Evolutionary conservation across 2,888 invertebrate genomes (phyloP).

Genomic region (Dryobota labecula): DNA sequence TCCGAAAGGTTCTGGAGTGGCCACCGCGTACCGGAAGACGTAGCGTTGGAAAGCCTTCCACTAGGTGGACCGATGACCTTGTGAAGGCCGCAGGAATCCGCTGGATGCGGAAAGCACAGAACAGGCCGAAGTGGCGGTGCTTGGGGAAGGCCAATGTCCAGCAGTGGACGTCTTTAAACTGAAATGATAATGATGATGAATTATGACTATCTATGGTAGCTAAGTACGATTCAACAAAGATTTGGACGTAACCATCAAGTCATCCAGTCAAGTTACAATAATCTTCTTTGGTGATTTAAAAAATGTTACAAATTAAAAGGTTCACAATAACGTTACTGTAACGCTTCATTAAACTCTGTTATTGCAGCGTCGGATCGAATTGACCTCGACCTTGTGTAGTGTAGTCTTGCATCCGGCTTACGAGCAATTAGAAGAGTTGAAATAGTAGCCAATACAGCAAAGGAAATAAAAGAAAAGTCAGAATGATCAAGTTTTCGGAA

Average conservation of each 20-base stretch:
- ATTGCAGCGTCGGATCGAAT: neutral
- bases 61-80: too few relatives aligned
- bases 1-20: too few relatives aligned
- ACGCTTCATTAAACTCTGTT: constrained; percentile 10
- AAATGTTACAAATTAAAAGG: neutral
- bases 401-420: constrained; percentile 8
- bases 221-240: neutral
- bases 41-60: too few relatives aligned
- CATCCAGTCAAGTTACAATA: neutral
- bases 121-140: too few relatives aligned
- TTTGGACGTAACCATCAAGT: neutral
- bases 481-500: neutral
- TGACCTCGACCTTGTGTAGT: neutral
- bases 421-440: constrained; percentile 12
- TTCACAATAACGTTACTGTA: neutral
- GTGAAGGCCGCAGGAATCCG: too few relatives aligned
- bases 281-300: neutral
- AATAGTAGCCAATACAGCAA: neutral
- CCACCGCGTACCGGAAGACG: too few relatives aligned
- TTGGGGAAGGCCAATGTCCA: too few relatives aligned
- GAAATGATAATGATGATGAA: too few relatives aligned
- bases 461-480: neutral
- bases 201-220: neutral
- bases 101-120: too few relatives aligned
- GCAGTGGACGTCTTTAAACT: too few relatives aligned